These are phyloP conservation scores for Drosophila fungiperda DNA, from an alignment of 2,888 invertebrate species.

Conservation along the genomic window DNA sequence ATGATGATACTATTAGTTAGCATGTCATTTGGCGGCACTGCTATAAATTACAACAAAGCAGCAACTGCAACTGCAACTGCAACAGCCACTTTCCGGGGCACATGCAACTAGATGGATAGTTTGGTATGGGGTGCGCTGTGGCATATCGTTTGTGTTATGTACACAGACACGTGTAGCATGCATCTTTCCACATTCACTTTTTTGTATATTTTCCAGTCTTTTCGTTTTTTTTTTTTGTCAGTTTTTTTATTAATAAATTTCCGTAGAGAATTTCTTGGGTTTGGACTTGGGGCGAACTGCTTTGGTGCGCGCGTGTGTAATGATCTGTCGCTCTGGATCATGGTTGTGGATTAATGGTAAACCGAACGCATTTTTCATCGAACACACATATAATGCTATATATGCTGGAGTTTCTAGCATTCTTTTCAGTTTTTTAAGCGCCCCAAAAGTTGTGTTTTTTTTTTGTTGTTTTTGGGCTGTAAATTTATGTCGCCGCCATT, in stretches of 20 bases:
- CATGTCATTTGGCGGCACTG: slow-evolving; percentile 77
- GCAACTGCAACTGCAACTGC: slow-evolving; percentile 57
- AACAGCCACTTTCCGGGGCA: slow-evolving; percentile 24
- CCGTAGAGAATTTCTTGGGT: slow-evolving; percentile 29
- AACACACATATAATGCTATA: slow-evolving; percentile 66
- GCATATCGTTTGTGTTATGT: slow-evolving; percentile 10
- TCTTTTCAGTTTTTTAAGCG: slow-evolving; percentile 24
- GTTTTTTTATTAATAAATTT: slow-evolving; percentile 81
- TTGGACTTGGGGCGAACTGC: not conserved
- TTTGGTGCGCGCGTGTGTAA: slow-evolving; percentile 78
- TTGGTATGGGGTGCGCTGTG: slow-evolving; percentile 7
- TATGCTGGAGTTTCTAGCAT: slow-evolving; percentile 43
- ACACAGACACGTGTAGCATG: slow-evolving; percentile 37
- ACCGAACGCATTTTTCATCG: slow-evolving; percentile 79
- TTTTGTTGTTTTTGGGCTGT: not conserved
- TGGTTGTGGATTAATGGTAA: slow-evolving; percentile 82
- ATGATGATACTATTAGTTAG: slow-evolving; percentile 82
- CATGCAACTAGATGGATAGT: slow-evolving; percentile 22
- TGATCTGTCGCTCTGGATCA: slow-evolving; percentile 82
- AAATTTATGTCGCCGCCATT: slow-evolving; percentile 59
- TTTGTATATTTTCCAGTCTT: slow-evolving; percentile 4
- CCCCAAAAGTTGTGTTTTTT: not conserved
- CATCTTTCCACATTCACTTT: slow-evolving; percentile 39
- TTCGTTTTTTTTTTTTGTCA: slow-evolving; percentile 32
- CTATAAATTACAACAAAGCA: slow-evolving; percentile 79